Base-by-base conservation (phyloP, 2,888 invertebrate genomes). In the Machimus atricapillus region DNA sequence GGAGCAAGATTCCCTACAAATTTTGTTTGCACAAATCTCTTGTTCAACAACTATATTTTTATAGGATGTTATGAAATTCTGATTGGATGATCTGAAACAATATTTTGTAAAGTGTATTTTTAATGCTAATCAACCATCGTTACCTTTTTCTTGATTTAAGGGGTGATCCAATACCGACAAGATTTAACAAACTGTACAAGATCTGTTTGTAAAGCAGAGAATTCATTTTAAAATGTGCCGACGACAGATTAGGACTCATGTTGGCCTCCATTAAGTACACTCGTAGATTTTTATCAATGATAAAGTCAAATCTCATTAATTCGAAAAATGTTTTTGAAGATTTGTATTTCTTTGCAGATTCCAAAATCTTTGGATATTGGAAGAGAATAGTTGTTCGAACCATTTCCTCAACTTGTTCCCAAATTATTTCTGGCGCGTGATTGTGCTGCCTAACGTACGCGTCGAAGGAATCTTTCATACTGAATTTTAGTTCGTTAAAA, bases 231-330 rank as follows among this genome's bases (percentile, higher is more conserved):
- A 96, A 99, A 92, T 99, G 98, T 0, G 96, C 96, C 0, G 98
- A 98, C 0, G 98, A 98, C 87, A 99, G 94, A 93, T 99, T 99
- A 0, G 99, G 99, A 16, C 98, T 98, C 99, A 99, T 99, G 91
- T 99, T 99, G 0, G 98, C 98, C 93, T 99, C 99, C 95, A 99
- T 96, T 7, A 98, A 93, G 90, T 95, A 96, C 0, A 98, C 97
- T 81, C 96, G 96, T 0, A 99, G 91, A 86, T 97, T 93, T 89
- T 97, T 96, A 91, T 99, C 98, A 2, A 99, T 93, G 0, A 98
- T 96, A 91, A 99, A 96, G 92, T 99, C 99, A 91, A 99, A 97
- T 43, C 99, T 95, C 93, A 98, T 96, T 94, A 99, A 94, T 93
- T 99, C 99, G 92, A 99, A 99, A 92, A 98, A 99, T 90, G 96